Conservation (phyloP, 2,113 vertebrate species). For the Chascanopsetta lugubris region DNA sequence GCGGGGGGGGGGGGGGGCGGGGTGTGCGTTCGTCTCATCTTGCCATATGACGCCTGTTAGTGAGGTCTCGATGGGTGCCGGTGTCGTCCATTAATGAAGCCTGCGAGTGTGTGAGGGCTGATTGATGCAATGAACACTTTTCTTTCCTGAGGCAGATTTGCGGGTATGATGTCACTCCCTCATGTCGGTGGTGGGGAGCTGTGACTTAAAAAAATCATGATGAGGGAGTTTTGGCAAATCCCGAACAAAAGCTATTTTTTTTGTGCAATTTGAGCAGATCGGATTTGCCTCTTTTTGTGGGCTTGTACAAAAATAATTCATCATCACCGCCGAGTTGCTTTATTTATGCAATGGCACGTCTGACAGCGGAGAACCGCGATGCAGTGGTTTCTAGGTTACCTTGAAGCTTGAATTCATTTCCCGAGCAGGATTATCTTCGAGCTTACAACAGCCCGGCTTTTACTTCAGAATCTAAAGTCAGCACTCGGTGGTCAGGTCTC, state of each 20-base stretch:
- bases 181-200: neutral
- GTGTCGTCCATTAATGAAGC: constrained; percentile 67
- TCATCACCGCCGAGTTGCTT: neutral
- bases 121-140: constrained; percentile 29
- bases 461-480: neutral
- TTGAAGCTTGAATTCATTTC: neutral
- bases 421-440: neutral
- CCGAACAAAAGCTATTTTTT: constrained; percentile 2
- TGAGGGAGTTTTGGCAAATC: constrained; percentile 6
- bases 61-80: constrained; percentile 62
- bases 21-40: constrained; percentile 65
- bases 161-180: constrained; percentile 22
- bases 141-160: constrained; percentile 26
- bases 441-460: neutral
- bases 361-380: neutral
- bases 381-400: constrained; percentile 4
- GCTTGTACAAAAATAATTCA: neutral
- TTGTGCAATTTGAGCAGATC: neutral
- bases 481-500: neutral
- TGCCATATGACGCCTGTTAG: constrained; percentile 66
- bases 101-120: constrained; percentile 28
- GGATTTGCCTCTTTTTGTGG: neutral
- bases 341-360: constrained; percentile 9
- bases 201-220: neutral
- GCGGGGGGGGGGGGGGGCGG: constrained; percentile 61